These are phyloP conservation scores for Scatophagus argus DNA, from an alignment of 2,113 vertebrate genomes.

Conservation along the genomic window DNA sequence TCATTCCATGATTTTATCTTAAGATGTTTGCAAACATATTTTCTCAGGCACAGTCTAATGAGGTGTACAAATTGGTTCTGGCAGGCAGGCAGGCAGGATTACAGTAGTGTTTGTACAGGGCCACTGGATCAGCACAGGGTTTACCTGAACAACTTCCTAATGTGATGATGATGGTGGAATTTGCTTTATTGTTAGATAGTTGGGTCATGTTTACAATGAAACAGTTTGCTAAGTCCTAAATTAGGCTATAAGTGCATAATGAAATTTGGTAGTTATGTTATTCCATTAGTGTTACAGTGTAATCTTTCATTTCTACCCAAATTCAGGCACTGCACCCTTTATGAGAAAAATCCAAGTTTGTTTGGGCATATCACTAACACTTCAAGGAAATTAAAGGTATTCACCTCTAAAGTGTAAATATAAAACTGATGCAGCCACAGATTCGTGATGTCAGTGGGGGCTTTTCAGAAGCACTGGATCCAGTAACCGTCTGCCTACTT, in stretches of 20 bases:
- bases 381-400: constrained; percentile 5
- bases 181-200: constrained; percentile 22
- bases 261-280: neutral
- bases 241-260: neutral
- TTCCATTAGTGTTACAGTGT: neutral
- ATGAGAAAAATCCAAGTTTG: neutral
- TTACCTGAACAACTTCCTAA: constrained; percentile 39
- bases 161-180: constrained; percentile 41
- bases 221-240: constrained; percentile 1
- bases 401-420: constrained; percentile 47
- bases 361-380: neutral
- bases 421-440: constrained; percentile 18
- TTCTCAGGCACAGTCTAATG: constrained; percentile 49
- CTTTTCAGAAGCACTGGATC: constrained; percentile 45
- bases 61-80: constrained; percentile 63
- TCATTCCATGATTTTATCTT: constrained; percentile 56
- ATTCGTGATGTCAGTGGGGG: constrained; percentile 35
- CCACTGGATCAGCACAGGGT: constrained; percentile 24
- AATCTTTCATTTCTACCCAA: constrained; percentile 4
- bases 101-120: constrained; percentile 24
- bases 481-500: constrained; percentile 61
- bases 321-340: neutral
- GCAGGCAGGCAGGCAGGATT: constrained; percentile 53
- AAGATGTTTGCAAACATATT: constrained; percentile 50
- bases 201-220: constrained; percentile 5